These are phyloP conservation scores for Chrysomallon squamiferum DNA, from an alignment of 1,140 invertebrate species.

Conservation along the genomic window DNA sequence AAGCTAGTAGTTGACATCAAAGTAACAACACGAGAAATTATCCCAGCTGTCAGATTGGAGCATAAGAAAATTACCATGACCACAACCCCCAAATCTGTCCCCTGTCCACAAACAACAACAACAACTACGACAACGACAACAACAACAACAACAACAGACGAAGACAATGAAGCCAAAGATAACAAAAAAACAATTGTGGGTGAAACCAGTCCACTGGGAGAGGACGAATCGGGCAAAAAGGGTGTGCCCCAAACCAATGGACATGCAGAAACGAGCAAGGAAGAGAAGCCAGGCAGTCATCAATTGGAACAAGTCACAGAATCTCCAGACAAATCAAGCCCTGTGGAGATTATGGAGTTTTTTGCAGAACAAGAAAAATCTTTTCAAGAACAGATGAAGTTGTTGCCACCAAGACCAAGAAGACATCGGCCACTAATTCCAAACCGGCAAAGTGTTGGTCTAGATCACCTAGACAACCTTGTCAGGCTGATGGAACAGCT, in stretches of 20 bases:
- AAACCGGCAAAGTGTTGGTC: constrained; percentile 58
- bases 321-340: constrained; percentile 25
- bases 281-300: constrained; percentile 23
- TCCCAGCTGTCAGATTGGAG: constrained; percentile 45
- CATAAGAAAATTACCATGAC: constrained; percentile 48
- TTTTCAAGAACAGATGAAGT: constrained; percentile 25
- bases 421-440: constrained; percentile 48
- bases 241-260: constrained; percentile 9
- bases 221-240: constrained; percentile 1
- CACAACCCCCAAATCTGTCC: constrained; percentile 12
- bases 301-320: constrained; percentile 22
- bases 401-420: constrained; percentile 17
- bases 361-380: constrained; percentile 48
- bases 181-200: constrained; percentile 14
- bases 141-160: constrained; percentile 6
- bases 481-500: constrained; percentile 79
- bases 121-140: constrained; percentile 13
- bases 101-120: constrained; percentile 1
- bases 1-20: constrained; percentile 36
- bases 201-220: constrained; percentile 10
- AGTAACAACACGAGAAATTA: constrained; percentile 33
- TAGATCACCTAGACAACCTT: constrained; percentile 80
- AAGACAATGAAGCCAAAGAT: neutral
- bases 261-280: constrained; percentile 16
- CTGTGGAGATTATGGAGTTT: constrained; percentile 45